Evolutionary conservation across 2,113 vertebrate genomes (phyloP).

Genomic region (Tetrax tetrax): DNA sequence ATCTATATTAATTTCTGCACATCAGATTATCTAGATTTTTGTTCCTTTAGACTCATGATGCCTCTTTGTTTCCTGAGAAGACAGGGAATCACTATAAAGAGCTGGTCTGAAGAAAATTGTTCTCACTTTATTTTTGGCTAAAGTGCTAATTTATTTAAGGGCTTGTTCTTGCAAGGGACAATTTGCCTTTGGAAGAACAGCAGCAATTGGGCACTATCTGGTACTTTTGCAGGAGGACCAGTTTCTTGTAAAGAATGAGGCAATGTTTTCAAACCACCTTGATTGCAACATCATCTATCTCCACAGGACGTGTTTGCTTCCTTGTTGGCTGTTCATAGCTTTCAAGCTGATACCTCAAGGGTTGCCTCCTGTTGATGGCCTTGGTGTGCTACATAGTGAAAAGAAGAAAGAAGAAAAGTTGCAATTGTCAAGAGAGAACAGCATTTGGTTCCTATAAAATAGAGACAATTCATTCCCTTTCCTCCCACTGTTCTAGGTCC

Average conservation of each 20-base stretch:
- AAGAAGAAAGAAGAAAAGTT: not conserved
- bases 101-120: not conserved
- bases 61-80: not conserved
- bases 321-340: slow-evolving; percentile 86
- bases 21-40: not conserved
- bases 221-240: not conserved
- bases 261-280: slow-evolving; percentile 80
- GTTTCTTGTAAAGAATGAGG: not conserved
- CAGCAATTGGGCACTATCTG: not conserved
- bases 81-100: not conserved
- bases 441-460: not conserved
- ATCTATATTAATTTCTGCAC: not conserved
- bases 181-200: not conserved
- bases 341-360: slow-evolving; percentile 90
- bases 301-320: slow-evolving; percentile 79
- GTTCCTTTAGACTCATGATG: not conserved
- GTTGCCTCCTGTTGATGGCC: slow-evolving; percentile 94
- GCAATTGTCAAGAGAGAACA: not conserved
- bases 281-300: slow-evolving; percentile 89
- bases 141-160: not conserved
- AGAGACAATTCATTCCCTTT: not conserved
- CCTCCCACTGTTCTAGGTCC: not conserved
- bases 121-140: not conserved
- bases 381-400: slow-evolving; percentile 79
- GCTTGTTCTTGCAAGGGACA: not conserved